Base-by-base conservation (phyloP, 2,113 vertebrate genomes). In the Charina bottae region DNA sequence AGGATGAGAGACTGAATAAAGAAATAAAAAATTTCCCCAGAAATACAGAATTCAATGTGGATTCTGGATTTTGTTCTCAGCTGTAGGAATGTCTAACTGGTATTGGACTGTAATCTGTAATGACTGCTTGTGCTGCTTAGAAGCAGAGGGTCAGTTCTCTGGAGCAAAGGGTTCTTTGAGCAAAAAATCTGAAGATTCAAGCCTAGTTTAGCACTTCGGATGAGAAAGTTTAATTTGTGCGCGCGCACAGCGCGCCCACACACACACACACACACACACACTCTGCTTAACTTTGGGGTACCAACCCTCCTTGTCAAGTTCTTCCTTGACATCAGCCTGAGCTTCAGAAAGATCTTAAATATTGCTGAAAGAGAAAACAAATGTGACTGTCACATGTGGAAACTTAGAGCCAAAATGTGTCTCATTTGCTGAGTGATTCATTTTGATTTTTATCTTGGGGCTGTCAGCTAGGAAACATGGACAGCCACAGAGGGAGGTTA, bases 401-500 rank as follows among this genome's bases (percentile, higher is more conserved):
- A 96, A 97, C 95, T 96, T 89, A 95, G 94, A 96, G 96, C 94
- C 94, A 93, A 95, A 94, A 96, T 93, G 95, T 86, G 94, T 95
- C 96, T 97, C 96, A 96, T 94, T 95, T 94, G 96, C 94, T 94
- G 94, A 93, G 95, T 93, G 26, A 96, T 95, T 96, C 94, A 96
- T 97, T 96, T 97, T 93, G 91, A 94, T 95, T 95, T 92, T 94
- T 95, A 97, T 93, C 95, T 93, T 94, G 96, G 94, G 93, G 92
- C 95, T 96, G 96, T 96, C 96, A 97, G 90, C 26, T 90, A 94
- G 94, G 94, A 95, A 91, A 93, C 96, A 96, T 89, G 94, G 96
- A 93, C 92, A 97, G 19, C 94, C 94, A 95, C 92, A 90, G 96
- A 92, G 93, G 96, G 94, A 58, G 94, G 95, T 95, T 94, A 96